Conservation (phyloP, 2,888 invertebrate species). For the Zelleria hepariella region DNA sequence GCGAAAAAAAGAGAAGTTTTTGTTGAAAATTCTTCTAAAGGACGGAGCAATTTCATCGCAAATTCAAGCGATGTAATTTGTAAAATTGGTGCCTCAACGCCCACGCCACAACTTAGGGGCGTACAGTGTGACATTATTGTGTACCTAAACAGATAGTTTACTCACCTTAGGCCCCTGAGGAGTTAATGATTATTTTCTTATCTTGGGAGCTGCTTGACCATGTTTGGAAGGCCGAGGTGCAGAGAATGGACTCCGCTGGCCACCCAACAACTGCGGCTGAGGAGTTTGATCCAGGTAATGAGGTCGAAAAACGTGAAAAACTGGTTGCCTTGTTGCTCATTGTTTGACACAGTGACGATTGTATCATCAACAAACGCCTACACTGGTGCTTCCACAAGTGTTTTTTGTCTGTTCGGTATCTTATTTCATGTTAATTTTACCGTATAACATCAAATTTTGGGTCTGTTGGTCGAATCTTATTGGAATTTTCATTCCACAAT, state of each 20-base stretch:
- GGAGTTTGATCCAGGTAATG: constrained; percentile 82
- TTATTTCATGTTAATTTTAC: neutral
- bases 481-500: too few relatives aligned
- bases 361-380: constrained; percentile 14
- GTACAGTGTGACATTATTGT: neutral
- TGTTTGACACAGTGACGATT: constrained; percentile 8
- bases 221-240: constrained; percentile 77
- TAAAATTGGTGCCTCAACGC: neutral
- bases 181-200: neutral
- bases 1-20: neutral
- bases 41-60: neutral
- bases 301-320: neutral
- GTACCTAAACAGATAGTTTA: neutral
- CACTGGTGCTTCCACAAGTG: neutral
- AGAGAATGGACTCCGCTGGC: constrained; percentile 85
- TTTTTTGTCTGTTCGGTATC: neutral
- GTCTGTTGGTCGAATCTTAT: too few relatives aligned
- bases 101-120: neutral
- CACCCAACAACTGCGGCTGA: constrained; percentile 86
- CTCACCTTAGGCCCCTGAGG: neutral
- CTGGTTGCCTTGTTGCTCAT: neutral
- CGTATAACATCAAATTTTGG: too few relatives aligned
- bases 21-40: neutral
- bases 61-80: neutral
- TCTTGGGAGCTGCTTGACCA: constrained; percentile 18